Evolutionary conservation across 1,140 invertebrate genomes (phyloP).

Genomic region (Zaprionus ornatus): DNA sequence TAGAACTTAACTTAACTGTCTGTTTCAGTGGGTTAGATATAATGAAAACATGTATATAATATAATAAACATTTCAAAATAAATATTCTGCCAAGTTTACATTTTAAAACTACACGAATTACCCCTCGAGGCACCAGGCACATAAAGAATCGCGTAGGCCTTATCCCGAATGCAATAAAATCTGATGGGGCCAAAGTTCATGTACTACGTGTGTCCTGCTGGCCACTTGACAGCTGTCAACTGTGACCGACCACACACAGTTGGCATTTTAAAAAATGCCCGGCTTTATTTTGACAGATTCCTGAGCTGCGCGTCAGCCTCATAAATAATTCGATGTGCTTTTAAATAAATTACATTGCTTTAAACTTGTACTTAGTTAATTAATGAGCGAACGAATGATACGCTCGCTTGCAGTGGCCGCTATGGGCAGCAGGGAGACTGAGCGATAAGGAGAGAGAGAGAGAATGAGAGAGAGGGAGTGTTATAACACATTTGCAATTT

Average conservation of each 20-base stretch:
- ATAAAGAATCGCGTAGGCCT: slow-evolving; percentile 10
- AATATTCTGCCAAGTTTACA: neutral
- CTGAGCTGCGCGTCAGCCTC: neutral
- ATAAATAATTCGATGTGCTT: slow-evolving; percentile 48
- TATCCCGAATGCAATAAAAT: slow-evolving; percentile 34
- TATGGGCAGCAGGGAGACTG: neutral
- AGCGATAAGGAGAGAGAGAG: neutral
- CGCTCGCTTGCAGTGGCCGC: neutral
- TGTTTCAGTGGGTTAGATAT: neutral
- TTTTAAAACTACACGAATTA: neutral
- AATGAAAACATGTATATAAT: neutral
- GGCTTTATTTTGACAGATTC: slow-evolving; percentile 42
- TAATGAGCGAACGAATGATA: slow-evolving; percentile 11
- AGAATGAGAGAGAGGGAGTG: neutral
- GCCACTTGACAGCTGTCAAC: slow-evolving; percentile 46
- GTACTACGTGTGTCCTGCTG: slow-evolving; percentile 25
- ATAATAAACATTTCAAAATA: too few relatives aligned
- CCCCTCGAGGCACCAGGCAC: slow-evolving; percentile 11
- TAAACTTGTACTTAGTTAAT: slow-evolving; percentile 44
- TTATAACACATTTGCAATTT: neutral
- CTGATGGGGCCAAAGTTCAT: slow-evolving; percentile 14
- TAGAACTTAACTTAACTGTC: neutral
- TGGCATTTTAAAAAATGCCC: slow-evolving; percentile 21
- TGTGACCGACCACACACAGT: slow-evolving; percentile 27
- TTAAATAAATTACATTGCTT: slow-evolving; percentile 53